Evolutionary conservation across 1,140 invertebrate species (phyloP).

Genomic region (Drosophila prosaltans): DNA sequence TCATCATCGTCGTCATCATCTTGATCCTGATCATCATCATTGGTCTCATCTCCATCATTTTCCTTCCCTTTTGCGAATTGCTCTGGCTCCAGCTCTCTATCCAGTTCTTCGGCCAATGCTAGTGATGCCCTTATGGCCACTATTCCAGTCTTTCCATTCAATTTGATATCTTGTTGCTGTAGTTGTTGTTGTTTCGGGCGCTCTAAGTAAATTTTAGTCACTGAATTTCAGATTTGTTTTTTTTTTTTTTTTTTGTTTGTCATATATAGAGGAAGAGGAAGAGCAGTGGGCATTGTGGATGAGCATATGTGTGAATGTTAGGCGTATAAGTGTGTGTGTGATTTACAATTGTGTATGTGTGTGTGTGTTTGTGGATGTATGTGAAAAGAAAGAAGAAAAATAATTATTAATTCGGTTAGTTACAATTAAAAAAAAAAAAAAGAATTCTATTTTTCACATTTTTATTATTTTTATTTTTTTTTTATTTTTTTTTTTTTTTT

Average conservation of each 20-base stretch:
- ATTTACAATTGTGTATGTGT: constrained; percentile 52
- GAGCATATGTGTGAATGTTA: constrained; percentile 35
- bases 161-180: constrained; percentile 48
- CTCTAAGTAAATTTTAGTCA: constrained; percentile 80
- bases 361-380: constrained; percentile 35
- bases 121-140: constrained; percentile 66
- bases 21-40: constrained; percentile 57
- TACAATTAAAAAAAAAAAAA: constrained; percentile 35
- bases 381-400: constrained; percentile 73
- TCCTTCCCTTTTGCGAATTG: constrained; percentile 74
- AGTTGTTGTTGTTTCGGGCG: constrained; percentile 40
- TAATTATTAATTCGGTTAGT: constrained; percentile 70
- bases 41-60: constrained; percentile 27
- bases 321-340: constrained; percentile 46
- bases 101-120: constrained; percentile 71
- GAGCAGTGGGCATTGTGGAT: constrained; percentile 37
- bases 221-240: constrained; percentile 47
- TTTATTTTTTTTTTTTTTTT: not conserved
- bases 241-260: constrained; percentile 30
- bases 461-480: not conserved
- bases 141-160: constrained; percentile 42
- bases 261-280: constrained; percentile 35
- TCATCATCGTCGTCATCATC: constrained; percentile 73
- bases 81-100: constrained; percentile 41
- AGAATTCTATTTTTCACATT: not conserved